Evolutionary conservation across 1,140 invertebrate genomes (phyloP), one percentile per base, ranked within the genome.

Genomic region (Camponotus floridanus): DNA sequence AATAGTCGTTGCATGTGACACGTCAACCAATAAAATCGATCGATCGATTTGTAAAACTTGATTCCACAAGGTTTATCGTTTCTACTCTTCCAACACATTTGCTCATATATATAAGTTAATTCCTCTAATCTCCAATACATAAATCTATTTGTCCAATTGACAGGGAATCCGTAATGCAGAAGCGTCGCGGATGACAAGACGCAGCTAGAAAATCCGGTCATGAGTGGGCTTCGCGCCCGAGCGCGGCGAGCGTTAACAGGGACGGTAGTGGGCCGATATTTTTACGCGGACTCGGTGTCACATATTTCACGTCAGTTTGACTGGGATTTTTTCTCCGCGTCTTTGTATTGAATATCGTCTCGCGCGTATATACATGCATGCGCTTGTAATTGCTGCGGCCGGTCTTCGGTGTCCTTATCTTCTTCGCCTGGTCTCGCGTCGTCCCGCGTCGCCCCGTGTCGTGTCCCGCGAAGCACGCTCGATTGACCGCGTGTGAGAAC

Each of bases 301-400:
- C 86, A 92, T 92, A 92, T 91, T 92, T 92, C 91, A 92, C 91
- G 92, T 92, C 92, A 91, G 85, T 91, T 90, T 84, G 79, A 86
- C 73, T 86, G 67, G 79, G 51, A 62, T 70, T 80, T 79, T 62
- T 70, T 51, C 71, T 61, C 11, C n/a, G 39, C 42, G 11, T 74
- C 55, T 61, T 70, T 81, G 42, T 67, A 71, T 68, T 59, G 87
- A 85, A 85, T 51, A 57, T 85, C 73, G 33, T 65, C 64, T 65
- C 39, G 39, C 21, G 48, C 45, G 15, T 21, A 42, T 57, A 26
- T 26, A 36, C 48, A 15, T 62, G 36, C 42, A 64, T 31, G 61
- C 86, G 64, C 86, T 91, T 91, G 90, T 92, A 92, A 92, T 92
- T 92, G 91, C 90, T 68, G 57, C 74, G 65, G 62, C 65, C 84